Base-by-base conservation (phyloP, 2,888 invertebrate genomes). In the Melanostoma mellinum region DNA sequence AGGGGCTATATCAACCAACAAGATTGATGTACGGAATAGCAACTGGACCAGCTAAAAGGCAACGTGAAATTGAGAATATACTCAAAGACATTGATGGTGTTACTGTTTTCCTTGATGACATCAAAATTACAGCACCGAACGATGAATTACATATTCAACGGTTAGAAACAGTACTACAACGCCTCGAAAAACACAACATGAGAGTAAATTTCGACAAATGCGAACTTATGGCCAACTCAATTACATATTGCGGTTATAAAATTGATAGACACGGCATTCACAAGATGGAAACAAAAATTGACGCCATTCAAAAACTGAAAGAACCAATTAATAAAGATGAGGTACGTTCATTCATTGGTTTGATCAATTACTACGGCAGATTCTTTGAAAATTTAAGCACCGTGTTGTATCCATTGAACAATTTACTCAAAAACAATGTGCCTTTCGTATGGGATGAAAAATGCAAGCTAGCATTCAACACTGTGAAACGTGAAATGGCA, bases 321-420 rank as follows among this genome's bases (percentile, higher is more conserved):
- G 55, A 42, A 30, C 87, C 87, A 4, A 55, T 9, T 36, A 87
- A 86, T 75, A 77, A 76, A 40, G 81, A 85, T 10, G 81, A 88
- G 73, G 80, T 88, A 3, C 61, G 86, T 40, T 68, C 87, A 10
- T 87, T 88, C 65, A 20, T 89, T 3, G 88, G 87, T 4, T 53
- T 88, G 6, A 69, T 88, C 10, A 87, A 88, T 72, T 90, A 88
- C 82, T 89, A 89, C 65, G 87, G 86, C 5, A 81, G 86, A 38
- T 89, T 89, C 68, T 61, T 89, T 5, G 61, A 87, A 74, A 85
- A 88, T 71, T 71, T 87, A 44, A 86, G 88, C 10, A 73, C 86
- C 4, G 55, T 87, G 10, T 8, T 88, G 10, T 82, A 85, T 53
- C 88, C 88, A 2, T 65, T 88, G 35, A 85, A 88, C 65, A 86